Evolutionary conservation across 2,797 vertebrate species (phyloP).

Genomic region (Menidia menidia): DNA sequence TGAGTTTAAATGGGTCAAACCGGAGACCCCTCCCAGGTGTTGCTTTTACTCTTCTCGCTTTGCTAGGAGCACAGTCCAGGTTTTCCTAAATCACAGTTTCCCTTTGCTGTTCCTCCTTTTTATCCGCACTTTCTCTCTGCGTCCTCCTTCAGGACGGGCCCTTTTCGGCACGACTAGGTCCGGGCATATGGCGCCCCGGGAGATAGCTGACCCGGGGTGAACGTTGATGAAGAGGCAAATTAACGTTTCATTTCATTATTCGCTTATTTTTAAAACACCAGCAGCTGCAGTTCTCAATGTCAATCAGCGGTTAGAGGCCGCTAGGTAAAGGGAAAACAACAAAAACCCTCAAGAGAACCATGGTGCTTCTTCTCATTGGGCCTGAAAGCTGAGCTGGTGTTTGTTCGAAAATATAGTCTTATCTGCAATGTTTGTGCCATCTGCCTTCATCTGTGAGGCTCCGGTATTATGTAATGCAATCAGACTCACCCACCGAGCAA

Average conservation of each 20-base stretch:
- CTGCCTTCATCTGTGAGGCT: conserved; percentile 31
- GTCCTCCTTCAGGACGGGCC: conserved; percentile 40
- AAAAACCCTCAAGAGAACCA: conserved; percentile 16
- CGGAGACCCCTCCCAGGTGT: not conserved
- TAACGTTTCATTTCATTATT: conserved; percentile 77
- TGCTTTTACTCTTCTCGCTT: not conserved
- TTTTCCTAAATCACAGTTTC: conserved; percentile 34
- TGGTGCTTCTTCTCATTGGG: not conserved
- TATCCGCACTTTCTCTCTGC: conserved; percentile 13
- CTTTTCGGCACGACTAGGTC: conserved; percentile 30
- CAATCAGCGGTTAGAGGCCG: conserved; percentile 63
- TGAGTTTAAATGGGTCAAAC: not conserved
- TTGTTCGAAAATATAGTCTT: not conserved
- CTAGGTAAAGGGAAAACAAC: conserved; percentile 27
- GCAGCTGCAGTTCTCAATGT: conserved; percentile 66
- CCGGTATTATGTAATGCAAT: conserved; percentile 41
- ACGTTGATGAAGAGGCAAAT: conserved; percentile 62
- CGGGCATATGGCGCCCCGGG: conserved; percentile 56
- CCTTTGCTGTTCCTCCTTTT: not conserved
- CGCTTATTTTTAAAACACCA: conserved; percentile 32
- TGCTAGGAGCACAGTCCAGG: conserved; percentile 17
- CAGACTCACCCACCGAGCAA: conserved; percentile 40
- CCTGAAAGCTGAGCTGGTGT: not conserved
- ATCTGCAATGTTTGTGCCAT: not conserved
- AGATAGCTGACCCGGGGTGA: conserved; percentile 66